Conservation (phyloP, 1,140 invertebrate genomes). For the Parapsyche elsis region DNA sequence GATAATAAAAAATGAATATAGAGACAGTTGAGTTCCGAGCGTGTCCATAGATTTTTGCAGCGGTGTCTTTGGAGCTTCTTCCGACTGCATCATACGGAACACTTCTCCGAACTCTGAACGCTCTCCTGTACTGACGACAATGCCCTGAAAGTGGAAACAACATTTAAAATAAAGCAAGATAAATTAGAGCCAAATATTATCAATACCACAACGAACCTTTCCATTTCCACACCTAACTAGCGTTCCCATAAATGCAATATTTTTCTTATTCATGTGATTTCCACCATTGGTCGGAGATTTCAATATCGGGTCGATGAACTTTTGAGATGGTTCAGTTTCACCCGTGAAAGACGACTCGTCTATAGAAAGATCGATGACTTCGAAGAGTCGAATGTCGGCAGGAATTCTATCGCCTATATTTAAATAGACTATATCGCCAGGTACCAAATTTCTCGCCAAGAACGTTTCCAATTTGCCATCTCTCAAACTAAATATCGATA, state of each 20-base stretch:
- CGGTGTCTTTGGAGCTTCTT: conserved; percentile 98
- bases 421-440: conserved; percentile 96
- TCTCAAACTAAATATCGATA: conserved; percentile 73
- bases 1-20: conserved; percentile 98
- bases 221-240: conserved; percentile 96
- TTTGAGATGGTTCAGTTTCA: conserved; percentile 86
- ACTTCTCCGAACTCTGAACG: conserved; percentile 98
- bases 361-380: conserved; percentile 90
- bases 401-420: conserved; percentile 96
- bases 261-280: conserved; percentile 75
- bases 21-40: conserved; percentile 94
- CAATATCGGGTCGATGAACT: conserved; percentile 69
- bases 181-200: no score
- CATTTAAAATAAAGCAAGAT: conserved; percentile 14
- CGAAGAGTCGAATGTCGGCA: conserved; percentile 93
- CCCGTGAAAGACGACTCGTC: conserved; percentile 99
- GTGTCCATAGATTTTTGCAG: conserved; percentile 98
- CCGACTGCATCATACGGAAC: conserved; percentile 99
- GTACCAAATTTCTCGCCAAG: conserved; percentile 93
- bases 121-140: conserved; percentile 96
- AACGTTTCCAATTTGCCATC: conserved; percentile 91
- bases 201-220: conserved; percentile 75
- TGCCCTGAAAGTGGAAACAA: conserved; percentile 73
- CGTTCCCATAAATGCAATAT: conserved; percentile 99
- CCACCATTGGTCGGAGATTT: conserved; percentile 73